Evolutionary conservation across 2,888 invertebrate species (phyloP).

Genomic region (Pterostichus madidus): DNA sequence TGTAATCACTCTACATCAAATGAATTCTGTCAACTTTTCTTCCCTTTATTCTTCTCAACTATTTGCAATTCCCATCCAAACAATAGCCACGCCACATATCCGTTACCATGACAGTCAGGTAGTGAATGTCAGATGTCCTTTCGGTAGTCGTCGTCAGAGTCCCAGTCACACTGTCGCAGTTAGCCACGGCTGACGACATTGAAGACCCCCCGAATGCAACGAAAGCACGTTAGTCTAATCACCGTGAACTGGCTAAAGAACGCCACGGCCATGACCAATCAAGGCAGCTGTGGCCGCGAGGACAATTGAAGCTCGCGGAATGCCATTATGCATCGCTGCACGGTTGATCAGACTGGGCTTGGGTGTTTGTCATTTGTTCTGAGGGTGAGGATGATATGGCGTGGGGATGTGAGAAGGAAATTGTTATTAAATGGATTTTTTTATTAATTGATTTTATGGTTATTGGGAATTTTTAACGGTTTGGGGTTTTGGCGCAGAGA

Average conservation of each 20-base stretch:
- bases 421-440: slow-evolving; percentile 15
- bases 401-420: slow-evolving; percentile 5
- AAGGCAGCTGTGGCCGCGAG: slow-evolving; percentile 41
- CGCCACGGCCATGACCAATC: slow-evolving; percentile 51
- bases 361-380: slow-evolving; percentile 19
- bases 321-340: slow-evolving; percentile 32
- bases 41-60: neutral
- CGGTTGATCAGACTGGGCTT: slow-evolving; percentile 14
- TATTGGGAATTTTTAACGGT: slow-evolving; percentile 26
- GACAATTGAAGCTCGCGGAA: slow-evolving; percentile 49
- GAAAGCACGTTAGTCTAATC: slow-evolving; percentile 74
- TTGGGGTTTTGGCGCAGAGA: neutral
- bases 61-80: slow-evolving; percentile 33
- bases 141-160: neutral
- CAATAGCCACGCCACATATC: neutral
- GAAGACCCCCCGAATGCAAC: slow-evolving; percentile 71
- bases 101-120: slow-evolving; percentile 29
- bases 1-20: slow-evolving; percentile 12
- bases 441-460: slow-evolving; percentile 39
- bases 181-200: slow-evolving; percentile 52
- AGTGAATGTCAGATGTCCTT: slow-evolving; percentile 30
- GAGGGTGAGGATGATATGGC: neutral
- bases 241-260: slow-evolving; percentile 72
- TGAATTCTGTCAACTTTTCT: neutral
- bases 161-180: neutral